Conservation (phyloP, 2,113 vertebrate species). For the Sceloporus tristichus region DNA sequence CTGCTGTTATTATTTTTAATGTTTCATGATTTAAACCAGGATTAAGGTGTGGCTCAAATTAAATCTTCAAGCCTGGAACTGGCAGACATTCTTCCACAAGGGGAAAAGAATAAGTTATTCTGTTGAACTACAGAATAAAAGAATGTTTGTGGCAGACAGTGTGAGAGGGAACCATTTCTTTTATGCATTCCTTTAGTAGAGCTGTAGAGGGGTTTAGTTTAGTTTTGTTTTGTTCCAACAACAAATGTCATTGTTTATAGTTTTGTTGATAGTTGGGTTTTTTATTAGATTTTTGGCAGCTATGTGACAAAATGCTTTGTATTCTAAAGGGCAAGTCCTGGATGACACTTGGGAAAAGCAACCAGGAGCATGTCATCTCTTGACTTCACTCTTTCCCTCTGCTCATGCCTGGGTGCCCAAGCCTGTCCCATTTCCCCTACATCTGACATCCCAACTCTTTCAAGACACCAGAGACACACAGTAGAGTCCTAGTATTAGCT, state of each 20-base stretch:
- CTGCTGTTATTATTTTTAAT: no score
- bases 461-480: constrained; percentile 33
- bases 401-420: constrained; percentile 73
- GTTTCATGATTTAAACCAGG: neutral
- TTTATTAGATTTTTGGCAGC: constrained; percentile 52
- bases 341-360: constrained; percentile 56
- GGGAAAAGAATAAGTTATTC: no score
- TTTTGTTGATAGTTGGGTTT: neutral
- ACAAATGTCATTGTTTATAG: no score
- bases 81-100: neutral
- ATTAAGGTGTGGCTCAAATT: neutral
- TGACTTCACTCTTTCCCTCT: constrained; percentile 49
- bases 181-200: neutral
- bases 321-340: constrained; percentile 75
- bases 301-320: constrained; percentile 77
- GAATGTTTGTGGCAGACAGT: constrained; percentile 19
- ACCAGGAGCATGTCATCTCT: constrained; percentile 41
- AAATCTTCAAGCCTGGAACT: neutral
- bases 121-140: constrained; percentile 11
- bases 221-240: no score
- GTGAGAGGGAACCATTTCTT: constrained; percentile 37
- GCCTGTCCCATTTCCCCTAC: constrained; percentile 64
- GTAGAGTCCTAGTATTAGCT: constrained; percentile 62
- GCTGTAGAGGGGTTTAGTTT: neutral
- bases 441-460: constrained; percentile 68